phyloP scores from a whole-genome alignment of 2,113 vertebrate species.

The Forbesichthys agassizii region DNA sequence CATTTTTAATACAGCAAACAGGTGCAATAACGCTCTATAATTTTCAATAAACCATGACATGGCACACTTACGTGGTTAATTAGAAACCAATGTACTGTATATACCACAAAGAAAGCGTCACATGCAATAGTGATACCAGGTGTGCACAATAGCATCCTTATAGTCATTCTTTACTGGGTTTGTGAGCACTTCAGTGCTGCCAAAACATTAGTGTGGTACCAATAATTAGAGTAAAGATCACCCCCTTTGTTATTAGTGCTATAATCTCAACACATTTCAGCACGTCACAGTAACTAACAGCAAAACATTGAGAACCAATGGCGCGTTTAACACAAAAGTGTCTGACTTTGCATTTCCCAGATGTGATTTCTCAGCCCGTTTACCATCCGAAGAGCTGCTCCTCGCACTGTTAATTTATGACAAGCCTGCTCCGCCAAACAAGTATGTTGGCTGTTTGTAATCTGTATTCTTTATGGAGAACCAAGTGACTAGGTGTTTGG shows the following conservation, averaged over 20 bases:
- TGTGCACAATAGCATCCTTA: not conserved
- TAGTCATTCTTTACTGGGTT: slow-evolving; percentile 15
- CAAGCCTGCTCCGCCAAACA: slow-evolving; percentile 1
- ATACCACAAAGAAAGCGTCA: no score
- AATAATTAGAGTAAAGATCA: not conserved
- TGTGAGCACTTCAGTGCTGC: slow-evolving; percentile 4
- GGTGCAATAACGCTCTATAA: no score
- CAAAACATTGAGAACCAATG: not conserved
- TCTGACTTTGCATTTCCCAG: slow-evolving; percentile 8
- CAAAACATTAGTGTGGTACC: not conserved
- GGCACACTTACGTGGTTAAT: no score
- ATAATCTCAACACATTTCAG: slow-evolving; percentile 1
- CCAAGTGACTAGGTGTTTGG: slow-evolving; percentile 22
- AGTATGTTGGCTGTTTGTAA: slow-evolving; percentile 33
- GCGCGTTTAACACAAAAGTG: not conserved
- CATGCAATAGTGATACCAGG: no score
- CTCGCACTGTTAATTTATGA: not conserved
- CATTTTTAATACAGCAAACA: no score
- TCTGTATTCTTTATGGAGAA: slow-evolving; percentile 31
- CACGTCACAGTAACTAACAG: not conserved
- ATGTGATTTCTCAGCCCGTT: slow-evolving; percentile 29
- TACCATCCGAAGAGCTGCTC: slow-evolving; percentile 18
- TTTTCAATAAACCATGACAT: no score
- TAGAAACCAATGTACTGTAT: no score
- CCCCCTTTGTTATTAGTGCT: slow-evolving; percentile 9